phyloP scores from a whole-genome alignment of 1,140 invertebrate genomes.

The Drosophila prosaltans region DNA sequence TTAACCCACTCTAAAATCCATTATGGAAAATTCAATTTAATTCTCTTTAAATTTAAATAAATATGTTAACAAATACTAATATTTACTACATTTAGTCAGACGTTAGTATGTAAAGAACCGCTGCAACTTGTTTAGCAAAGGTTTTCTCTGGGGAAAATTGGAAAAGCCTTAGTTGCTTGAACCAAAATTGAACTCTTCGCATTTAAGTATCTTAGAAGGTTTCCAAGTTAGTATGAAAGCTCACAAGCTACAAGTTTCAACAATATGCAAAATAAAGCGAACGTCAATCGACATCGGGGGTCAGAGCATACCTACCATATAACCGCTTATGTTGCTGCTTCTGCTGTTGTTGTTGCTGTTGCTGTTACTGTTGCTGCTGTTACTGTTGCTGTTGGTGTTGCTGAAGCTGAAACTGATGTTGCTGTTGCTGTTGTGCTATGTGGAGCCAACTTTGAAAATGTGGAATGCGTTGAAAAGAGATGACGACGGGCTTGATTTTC shows the following conservation, averaged over 20 bases:
- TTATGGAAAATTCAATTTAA: no score
- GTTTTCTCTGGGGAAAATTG: no score
- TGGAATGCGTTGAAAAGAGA: slow-evolving; percentile 64
- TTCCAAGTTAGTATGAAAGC: slow-evolving; percentile 1
- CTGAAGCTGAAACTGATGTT: background rate
- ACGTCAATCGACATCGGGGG: slow-evolving; percentile 8
- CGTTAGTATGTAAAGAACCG: no score
- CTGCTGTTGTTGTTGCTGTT: background rate
- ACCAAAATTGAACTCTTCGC: no score
- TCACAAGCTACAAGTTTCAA: background rate
- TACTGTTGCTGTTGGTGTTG: background rate
- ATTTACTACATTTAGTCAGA: no score
- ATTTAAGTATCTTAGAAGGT: no score
- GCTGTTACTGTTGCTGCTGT: background rate
- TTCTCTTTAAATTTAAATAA: no score
- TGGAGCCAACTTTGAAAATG: slow-evolving; percentile 26
- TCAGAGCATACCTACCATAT: slow-evolving; percentile 14
- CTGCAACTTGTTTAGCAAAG: no score
- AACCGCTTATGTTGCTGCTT: slow-evolving; percentile 20
- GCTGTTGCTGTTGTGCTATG: slow-evolving; percentile 21
- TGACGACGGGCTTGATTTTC: slow-evolving; percentile 51
- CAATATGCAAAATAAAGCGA: slow-evolving; percentile 9
- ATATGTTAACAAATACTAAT: no score
- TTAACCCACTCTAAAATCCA: no score
- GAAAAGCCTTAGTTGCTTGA: no score